These are phyloP conservation scores for Drepana falcataria DNA, from an alignment of 2,888 invertebrate genomes.

Conservation along the genomic window DNA sequence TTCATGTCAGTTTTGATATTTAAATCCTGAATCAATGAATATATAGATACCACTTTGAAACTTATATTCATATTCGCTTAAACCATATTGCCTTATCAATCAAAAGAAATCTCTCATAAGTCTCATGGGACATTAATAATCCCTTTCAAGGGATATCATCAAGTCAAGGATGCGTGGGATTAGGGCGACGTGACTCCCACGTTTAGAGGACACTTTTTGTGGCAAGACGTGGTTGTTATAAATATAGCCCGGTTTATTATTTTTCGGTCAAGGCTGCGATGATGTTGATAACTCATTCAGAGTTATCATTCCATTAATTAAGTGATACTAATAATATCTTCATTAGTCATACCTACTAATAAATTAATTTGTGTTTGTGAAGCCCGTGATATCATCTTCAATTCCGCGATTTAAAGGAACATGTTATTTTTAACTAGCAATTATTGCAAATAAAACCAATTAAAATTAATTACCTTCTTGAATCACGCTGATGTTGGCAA, in stretches of 20 bases:
- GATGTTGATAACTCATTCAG: too few relatives aligned
- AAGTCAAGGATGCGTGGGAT: slow-evolving; percentile 26
- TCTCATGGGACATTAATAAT: slow-evolving; percentile 1
- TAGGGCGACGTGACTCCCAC: slow-evolving; percentile 25
- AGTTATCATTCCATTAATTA: too few relatives aligned
- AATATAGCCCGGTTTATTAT: too few relatives aligned
- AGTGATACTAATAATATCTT: too few relatives aligned
- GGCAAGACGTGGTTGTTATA: neutral
- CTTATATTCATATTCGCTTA: neutral
- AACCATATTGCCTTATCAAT: neutral
- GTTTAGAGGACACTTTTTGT: slow-evolving; percentile 8
- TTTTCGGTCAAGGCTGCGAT: too few relatives aligned
- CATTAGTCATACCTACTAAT: too few relatives aligned
- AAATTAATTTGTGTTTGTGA: too few relatives aligned
- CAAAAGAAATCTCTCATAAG: neutral
- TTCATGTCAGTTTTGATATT: too few relatives aligned
- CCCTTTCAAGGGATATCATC: slow-evolving; percentile 10
- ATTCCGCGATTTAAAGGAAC: too few relatives aligned
- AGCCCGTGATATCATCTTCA: neutral
- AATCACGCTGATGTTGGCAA: neutral
- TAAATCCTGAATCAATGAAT: too few relatives aligned
- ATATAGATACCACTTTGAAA: neutral
- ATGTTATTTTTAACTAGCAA: too few relatives aligned
- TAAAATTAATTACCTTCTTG: neutral
- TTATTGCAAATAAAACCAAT: too few relatives aligned